Base-by-base conservation (phyloP, 2,113 vertebrate species). In the Hirundichthys speculiger region DNA sequence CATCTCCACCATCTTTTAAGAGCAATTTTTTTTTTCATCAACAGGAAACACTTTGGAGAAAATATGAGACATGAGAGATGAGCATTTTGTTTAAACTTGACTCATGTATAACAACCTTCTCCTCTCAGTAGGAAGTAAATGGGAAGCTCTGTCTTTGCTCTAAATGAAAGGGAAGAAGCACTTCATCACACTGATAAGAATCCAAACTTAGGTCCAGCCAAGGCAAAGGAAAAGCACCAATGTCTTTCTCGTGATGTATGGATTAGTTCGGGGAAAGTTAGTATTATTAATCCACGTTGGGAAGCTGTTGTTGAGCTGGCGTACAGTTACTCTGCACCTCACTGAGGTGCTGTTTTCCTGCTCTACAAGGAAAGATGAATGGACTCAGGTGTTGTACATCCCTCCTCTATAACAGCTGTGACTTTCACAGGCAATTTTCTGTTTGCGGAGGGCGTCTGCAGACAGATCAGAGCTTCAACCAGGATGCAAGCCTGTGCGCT, bases 241-340 rank as follows among this genome's bases (percentile, higher is more conserved):
- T 30, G 68, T 25, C 22, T 45, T 54, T 51, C 42, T 60, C 55
- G 65, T 78, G 75, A 82, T 64, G 71, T 82, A 82, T 87, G 65
- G 79, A 90, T 91, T 79, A 74, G 67, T 83, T 83, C 69, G 83
- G 73, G 73, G 86, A 79, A 88, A 89, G 81, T 86, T 86, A 2
- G 57, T 75, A 65, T 80, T 82, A 91, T 88, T 81, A 78, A 80
- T 89, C 74, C 76, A 20, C 54, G 62, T 56, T 52, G 46, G 8
- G 53, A 58, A 83, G 50, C 56, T 34, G 73, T n/a, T 43, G 72
- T 12, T 6, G 43, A 59, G 47, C 61, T 51, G 2, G 42, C 21
- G 18, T 19, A 38, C 20, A 56, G 71, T 49, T 58, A 46, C 59
- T 62, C 4, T 38, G 42, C 3, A 18, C 40, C 56, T 75, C 8